Conservation (phyloP, 2,113 vertebrate species). For the Psammodynastes pulverulentus region DNA sequence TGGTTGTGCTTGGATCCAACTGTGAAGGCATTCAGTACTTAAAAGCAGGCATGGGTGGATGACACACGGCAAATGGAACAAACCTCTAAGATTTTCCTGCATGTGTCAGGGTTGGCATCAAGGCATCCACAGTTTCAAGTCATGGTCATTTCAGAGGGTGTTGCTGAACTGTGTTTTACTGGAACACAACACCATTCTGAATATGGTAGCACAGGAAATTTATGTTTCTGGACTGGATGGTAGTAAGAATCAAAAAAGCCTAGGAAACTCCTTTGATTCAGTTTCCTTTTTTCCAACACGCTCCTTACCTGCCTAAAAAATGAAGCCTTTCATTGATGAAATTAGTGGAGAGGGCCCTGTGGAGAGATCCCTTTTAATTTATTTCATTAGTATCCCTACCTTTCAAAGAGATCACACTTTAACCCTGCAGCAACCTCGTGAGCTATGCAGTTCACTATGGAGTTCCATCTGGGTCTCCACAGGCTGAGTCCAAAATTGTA, state of each 20-base stretch:
- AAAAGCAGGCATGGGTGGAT: neutral
- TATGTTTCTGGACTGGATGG: neutral
- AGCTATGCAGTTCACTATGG: neutral
- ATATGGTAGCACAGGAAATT: neutral
- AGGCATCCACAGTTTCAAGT: neutral
- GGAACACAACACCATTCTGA: neutral
- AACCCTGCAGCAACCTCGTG: neutral
- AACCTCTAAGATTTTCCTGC: neutral
- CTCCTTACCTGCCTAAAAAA: neutral
- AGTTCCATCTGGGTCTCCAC: neutral
- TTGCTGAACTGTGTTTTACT: neutral
- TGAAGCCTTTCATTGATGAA: neutral
- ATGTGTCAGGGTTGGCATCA: neutral
- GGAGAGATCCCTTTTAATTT: neutral
- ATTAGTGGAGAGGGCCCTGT: accelerated
- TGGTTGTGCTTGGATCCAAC: neutral
- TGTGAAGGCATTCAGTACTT: neutral
- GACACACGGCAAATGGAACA: neutral
- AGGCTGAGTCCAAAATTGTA: neutral
- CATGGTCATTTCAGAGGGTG: neutral
- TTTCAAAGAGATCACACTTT: neutral
- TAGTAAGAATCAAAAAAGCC: neutral
- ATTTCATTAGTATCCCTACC: neutral
- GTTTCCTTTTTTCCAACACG: neutral
- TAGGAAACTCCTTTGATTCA: neutral